Percentiles rank a stretch among this genome's conserved stretches.
These are phyloP conservation scores for Sylvilagus floridanus DNA, from an alignment of 2,797 vertebrate species.

Conservation along the genomic window DNA sequence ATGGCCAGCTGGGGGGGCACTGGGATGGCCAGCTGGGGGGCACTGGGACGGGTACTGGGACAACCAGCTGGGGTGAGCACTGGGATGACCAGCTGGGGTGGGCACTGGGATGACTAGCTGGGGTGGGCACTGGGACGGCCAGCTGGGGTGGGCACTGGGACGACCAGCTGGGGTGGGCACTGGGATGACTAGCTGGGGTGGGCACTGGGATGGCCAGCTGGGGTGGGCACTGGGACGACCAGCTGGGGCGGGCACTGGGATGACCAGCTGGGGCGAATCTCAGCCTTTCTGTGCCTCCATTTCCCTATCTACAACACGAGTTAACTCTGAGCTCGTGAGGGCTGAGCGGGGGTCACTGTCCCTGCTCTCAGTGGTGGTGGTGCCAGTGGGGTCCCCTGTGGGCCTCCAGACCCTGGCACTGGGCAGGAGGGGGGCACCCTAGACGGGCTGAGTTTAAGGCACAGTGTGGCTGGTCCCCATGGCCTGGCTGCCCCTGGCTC, in stretches of 20 bases:
- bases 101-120: too few relatives aligned
- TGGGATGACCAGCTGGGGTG: neutral
- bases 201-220: neutral
- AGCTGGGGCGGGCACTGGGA: too few relatives aligned
- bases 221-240: too few relatives aligned
- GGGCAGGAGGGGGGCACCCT: neutral
- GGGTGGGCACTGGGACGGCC: too few relatives aligned
- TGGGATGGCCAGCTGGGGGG: too few relatives aligned
- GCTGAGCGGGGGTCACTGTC: neutral
- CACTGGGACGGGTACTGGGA: neutral
- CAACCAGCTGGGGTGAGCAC: neutral
- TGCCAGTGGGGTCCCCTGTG: accelerated
- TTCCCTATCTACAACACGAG: neutral
- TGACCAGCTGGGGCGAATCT: neutral
- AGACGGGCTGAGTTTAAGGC: neutral
- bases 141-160: neutral
- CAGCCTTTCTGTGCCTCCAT: neutral
- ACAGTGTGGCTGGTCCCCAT: neutral
- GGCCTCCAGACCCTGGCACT: accelerated
- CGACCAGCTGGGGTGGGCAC: too few relatives aligned
- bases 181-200: too few relatives aligned
- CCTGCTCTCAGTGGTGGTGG: neutral
- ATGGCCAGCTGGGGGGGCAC: too few relatives aligned
- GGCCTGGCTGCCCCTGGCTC: neutral
- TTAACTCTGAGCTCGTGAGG: neutral